Evolutionary conservation across 2,113 vertebrate species (phyloP).

Genomic region (Oreochromis spilurus): DNA sequence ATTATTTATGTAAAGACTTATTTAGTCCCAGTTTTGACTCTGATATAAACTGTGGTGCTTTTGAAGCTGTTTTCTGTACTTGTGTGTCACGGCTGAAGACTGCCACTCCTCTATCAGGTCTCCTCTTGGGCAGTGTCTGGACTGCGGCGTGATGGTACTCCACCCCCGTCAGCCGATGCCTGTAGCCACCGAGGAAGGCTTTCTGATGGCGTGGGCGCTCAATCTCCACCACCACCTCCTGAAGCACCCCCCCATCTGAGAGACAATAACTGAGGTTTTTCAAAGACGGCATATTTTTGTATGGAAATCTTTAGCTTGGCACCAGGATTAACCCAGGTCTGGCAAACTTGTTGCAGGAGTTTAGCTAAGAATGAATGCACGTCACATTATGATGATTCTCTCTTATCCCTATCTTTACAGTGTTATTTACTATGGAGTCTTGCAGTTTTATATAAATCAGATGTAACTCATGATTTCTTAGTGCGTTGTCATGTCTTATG

Average conservation of each 20-base stretch:
- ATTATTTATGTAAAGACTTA: not conserved
- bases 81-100: slow-evolving; percentile 81
- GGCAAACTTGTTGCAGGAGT: not conserved
- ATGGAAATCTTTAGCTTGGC: not conserved
- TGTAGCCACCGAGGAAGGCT: slow-evolving; percentile 89
- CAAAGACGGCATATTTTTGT: not conserved
- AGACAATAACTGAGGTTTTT: not conserved
- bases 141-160: slow-evolving; percentile 87
- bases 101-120: slow-evolving; percentile 51
- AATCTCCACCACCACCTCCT: slow-evolving; percentile 80
- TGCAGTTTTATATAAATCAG: not conserved
- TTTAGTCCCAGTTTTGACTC: not conserved
- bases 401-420: not conserved
- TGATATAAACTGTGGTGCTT: not conserved
- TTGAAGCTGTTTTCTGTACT: slow-evolving; percentile 59
- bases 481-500: not conserved
- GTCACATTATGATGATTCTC: not conserved
- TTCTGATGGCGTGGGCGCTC: slow-evolving; percentile 76
- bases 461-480: rapidly evolving
- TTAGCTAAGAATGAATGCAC: not conserved
- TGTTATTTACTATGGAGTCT: not conserved
- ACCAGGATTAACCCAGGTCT: not conserved
- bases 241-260: slow-evolving; percentile 61
- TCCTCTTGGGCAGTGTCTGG: slow-evolving; percentile 80
- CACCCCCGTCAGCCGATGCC: slow-evolving; percentile 74